Conservation (phyloP, 2,797 vertebrate genomes). For the Gymnothorax javanicus region DNA sequence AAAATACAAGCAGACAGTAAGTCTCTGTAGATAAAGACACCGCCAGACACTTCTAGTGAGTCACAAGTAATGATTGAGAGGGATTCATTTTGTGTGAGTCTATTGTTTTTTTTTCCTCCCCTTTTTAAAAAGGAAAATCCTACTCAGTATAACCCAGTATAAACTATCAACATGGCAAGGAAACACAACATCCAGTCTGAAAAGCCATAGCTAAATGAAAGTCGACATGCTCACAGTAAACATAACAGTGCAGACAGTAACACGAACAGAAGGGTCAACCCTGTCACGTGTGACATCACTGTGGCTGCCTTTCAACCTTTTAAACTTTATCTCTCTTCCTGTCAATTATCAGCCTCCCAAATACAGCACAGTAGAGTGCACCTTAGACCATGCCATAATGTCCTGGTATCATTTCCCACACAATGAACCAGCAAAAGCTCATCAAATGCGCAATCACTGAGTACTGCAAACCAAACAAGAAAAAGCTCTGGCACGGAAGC, state of each 20-base stretch:
- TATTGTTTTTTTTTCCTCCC: too few species aligned
- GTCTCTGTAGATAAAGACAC: too few species aligned
- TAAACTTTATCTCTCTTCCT: background rate
- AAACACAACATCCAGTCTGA: background rate
- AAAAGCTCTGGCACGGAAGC: background rate
- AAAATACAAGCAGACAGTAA: too few species aligned
- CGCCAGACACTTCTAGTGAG: too few species aligned
- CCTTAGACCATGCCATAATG: background rate
- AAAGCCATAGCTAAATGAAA: background rate
- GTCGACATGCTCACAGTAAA: slow-evolving; percentile 11
- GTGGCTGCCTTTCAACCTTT: background rate
- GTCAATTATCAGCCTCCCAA: slow-evolving; percentile 6
- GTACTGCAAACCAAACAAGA: background rate
- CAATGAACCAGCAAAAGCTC: background rate
- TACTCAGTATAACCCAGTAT: background rate
- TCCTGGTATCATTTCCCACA: background rate
- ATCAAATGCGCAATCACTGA: background rate
- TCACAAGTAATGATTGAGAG: too few species aligned
- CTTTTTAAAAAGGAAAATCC: too few species aligned
- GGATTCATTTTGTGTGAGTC: too few species aligned
- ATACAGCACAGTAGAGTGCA: background rate
- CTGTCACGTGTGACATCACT: background rate
- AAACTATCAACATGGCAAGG: background rate
- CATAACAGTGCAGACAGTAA: background rate
- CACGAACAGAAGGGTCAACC: background rate